Evolutionary conservation across 2,797 vertebrate genomes (phyloP).

Genomic region (Eulemur coronatus): DNA sequence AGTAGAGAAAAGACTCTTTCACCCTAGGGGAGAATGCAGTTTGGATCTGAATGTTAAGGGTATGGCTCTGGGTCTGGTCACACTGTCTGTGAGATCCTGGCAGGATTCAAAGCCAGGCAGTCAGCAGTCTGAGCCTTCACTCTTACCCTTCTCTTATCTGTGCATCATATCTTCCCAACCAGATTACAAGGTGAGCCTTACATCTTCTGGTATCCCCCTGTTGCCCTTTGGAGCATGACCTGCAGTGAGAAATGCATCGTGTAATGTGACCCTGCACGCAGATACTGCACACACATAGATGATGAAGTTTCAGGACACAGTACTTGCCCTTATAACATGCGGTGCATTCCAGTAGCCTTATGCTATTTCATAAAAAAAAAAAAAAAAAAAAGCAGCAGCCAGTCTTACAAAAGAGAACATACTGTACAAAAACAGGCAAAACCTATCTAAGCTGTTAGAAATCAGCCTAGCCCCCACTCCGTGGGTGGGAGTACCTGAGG

Average conservation of each 20-base stretch:
- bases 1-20: not conserved
- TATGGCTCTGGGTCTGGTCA: not conserved
- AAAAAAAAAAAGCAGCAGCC: not conserved
- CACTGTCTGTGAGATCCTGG: not conserved
- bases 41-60: not conserved
- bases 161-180: not conserved
- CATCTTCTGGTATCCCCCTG: not conserved
- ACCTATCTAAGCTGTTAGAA: not conserved
- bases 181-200: not conserved
- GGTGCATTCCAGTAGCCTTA: not conserved
- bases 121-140: fast-evolving
- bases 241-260: not conserved
- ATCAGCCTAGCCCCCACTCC: not conserved
- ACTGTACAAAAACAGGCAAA: not conserved
- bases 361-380: not conserved
- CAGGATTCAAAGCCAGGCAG: not conserved
- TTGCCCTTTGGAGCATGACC: not conserved
- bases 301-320: not conserved
- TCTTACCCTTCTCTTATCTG: not conserved
- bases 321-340: not conserved
- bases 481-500: not conserved
- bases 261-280: not conserved
- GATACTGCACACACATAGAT: not conserved
- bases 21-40: not conserved
- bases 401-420: not conserved